A percentile compares a stretch with the other conserved stretches of the same genome.
These are phyloP conservation scores for Sphaerophoria taeniata DNA, from an alignment of 2,888 invertebrate species.

Conservation along the genomic window DNA sequence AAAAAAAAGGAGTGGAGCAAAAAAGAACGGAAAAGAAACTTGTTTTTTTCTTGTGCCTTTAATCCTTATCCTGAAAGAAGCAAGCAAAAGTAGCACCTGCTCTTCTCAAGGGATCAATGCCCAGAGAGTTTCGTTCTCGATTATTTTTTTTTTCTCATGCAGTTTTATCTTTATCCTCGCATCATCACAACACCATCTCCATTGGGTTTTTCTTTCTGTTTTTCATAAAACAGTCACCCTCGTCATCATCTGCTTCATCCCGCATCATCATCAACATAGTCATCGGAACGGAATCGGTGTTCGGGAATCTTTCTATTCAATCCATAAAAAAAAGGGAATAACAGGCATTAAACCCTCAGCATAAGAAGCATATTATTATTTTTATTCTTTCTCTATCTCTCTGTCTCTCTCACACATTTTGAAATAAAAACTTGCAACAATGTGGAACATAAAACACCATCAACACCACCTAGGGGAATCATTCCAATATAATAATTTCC, in stretches of 20 bases:
- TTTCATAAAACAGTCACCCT: neutral
- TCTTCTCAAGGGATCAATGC: conserved; percentile 68
- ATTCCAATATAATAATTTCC: too few relatives aligned
- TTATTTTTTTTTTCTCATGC: conserved; percentile 55
- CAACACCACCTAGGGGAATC: conserved; percentile 63
- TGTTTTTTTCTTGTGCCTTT: conserved; percentile 26
- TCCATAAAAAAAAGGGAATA: conserved; percentile 52
- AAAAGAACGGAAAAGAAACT: conserved; percentile 42
- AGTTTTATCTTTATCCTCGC: conserved; percentile 60
- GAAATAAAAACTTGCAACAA: conserved; percentile 66
- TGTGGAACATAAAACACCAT: conserved; percentile 74
- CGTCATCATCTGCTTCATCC: conserved; percentile 45
- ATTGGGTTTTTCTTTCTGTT: neutral
- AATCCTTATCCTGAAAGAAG: conserved; percentile 23
- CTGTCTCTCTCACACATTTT: conserved; percentile 12
- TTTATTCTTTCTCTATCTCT: neutral
- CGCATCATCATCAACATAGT: conserved; percentile 33
- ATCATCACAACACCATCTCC: conserved; percentile 46
- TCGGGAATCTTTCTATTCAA: conserved; percentile 51
- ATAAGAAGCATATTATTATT: conserved; percentile 63
- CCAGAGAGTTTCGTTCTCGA: conserved; percentile 31
- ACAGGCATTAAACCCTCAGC: conserved; percentile 66
- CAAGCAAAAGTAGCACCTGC: conserved; percentile 64
- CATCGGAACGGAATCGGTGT: neutral
- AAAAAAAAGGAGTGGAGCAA: conserved; percentile 7